These are phyloP conservation scores for Punctoribates punctum DNA, from an alignment of 2,888 invertebrate genomes.

Conservation along the genomic window DNA sequence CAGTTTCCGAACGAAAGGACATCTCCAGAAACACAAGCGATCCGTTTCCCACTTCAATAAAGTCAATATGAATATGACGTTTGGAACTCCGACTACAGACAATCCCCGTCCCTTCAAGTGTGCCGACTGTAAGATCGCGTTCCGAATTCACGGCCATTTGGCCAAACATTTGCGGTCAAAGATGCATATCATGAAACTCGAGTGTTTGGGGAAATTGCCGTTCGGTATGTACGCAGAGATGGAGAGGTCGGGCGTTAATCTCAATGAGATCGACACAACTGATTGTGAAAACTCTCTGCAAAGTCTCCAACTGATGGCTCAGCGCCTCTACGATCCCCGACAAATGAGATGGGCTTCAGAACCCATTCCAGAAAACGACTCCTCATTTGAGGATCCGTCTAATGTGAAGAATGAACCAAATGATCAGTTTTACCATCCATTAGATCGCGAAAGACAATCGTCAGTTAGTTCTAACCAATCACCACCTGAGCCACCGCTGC, in stretches of 20 bases:
- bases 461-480: background rate
- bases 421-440: background rate
- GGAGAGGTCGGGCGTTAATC: conserved; percentile 79
- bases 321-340: conserved; percentile 51
- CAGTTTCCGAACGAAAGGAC: conserved; percentile 83
- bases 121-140: conserved; percentile 90
- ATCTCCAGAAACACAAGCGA: conserved; percentile 86
- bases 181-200: conserved; percentile 90
- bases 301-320: conserved; percentile 65
- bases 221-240: conserved; percentile 92
- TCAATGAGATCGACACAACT: conserved; percentile 91
- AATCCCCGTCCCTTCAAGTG: conserved; percentile 96
- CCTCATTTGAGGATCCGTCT: background rate
- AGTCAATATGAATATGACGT: conserved; percentile 75
- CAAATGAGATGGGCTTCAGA: conserved; percentile 49
- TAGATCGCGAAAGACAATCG: background rate
- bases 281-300: conserved; percentile 92
- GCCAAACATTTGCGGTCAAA: conserved; percentile 95
- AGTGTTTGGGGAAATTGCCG: conserved; percentile 69
- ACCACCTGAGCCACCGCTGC: background rate
- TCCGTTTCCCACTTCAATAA: conserved; percentile 89
- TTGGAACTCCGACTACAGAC: conserved; percentile 70
- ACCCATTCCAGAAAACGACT: conserved; percentile 3
- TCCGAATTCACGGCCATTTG: conserved; percentile 88
- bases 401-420: conserved; percentile 24